These are phyloP conservation scores for Crypturellus tataupa DNA, from an alignment of 2,797 vertebrate species.

Conservation along the genomic window DNA sequence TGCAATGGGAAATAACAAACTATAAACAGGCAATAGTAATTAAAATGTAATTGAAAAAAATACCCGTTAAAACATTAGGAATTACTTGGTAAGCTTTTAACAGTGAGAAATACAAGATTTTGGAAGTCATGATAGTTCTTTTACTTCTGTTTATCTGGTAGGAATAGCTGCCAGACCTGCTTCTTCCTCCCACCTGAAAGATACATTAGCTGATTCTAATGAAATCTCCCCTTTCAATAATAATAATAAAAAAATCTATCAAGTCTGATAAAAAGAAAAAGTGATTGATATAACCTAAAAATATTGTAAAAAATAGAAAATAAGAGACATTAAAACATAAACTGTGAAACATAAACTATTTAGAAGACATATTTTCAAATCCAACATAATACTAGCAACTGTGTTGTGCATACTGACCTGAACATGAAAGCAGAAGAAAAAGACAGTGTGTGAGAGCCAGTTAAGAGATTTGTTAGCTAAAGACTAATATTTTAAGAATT, in stretches of 20 bases:
- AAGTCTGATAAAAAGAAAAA: neutral
- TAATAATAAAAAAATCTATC: neutral
- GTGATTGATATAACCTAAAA: neutral
- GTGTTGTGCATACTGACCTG: neutral
- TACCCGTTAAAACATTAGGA: neutral
- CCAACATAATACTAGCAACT: neutral
- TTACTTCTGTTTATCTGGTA: neutral
- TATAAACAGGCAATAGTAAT: neutral
- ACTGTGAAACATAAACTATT: neutral
- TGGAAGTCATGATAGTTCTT: neutral
- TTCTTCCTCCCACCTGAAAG: neutral
- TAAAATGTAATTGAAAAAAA: neutral
- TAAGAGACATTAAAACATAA: neutral
- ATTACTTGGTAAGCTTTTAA: neutral
- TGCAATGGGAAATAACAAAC: neutral
- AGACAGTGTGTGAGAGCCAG: neutral
- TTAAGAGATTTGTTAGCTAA: neutral
- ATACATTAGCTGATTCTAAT: neutral
- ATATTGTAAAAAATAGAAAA: neutral
- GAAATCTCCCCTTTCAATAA: neutral
- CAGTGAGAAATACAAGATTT: neutral
- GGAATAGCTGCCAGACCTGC: neutral
- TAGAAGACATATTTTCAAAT: neutral
- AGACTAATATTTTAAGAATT: neutral
- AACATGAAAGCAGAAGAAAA: neutral